Evolutionary conservation across 1,140 invertebrate species (phyloP).

Genomic region (Drosophila subpulchrella): DNA sequence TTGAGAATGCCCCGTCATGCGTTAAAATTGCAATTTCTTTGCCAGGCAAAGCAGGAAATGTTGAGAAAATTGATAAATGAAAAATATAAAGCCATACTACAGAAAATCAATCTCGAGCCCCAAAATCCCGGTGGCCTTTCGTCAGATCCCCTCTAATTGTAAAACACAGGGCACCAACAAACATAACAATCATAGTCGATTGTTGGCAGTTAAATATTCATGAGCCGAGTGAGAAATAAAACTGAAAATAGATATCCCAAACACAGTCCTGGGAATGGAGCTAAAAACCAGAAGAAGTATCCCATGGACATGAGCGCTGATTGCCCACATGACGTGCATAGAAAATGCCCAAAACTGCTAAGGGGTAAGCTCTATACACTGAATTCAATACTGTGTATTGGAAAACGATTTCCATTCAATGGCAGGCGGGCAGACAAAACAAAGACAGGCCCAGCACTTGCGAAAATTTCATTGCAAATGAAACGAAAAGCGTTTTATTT

Average conservation of each 20-base stretch:
- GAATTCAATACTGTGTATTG: constrained; percentile 63
- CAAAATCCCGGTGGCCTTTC: constrained; percentile 2
- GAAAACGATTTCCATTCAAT: constrained; percentile 64
- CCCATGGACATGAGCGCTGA: constrained; percentile 60
- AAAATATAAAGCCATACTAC: constrained; percentile 19
- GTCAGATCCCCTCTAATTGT: constrained; percentile 57
- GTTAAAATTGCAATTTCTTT: constrained; percentile 79
- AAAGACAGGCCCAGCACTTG: constrained; percentile 55
- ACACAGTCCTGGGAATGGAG: constrained; percentile 30
- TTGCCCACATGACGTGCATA: constrained; percentile 75
- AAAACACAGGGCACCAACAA: constrained; percentile 50
- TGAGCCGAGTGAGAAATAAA: constrained; percentile 73
- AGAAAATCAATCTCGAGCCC: constrained; percentile 26
- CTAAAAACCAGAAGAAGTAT: constrained; percentile 39
- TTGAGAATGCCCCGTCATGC: constrained; percentile 75
- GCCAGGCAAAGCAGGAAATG: constrained; percentile 18
- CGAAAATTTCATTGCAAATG: constrained; percentile 79
- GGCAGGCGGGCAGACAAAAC: constrained; percentile 46
- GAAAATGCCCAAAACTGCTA: constrained; percentile 40
- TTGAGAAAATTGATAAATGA: constrained; percentile 75
- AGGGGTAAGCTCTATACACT: constrained; percentile 10
- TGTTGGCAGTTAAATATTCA: constrained; percentile 77
- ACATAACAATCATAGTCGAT: constrained; percentile 79
- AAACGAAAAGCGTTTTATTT: constrained; percentile 81
- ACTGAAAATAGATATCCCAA: constrained; percentile 56